Evolutionary conservation across 2,888 invertebrate species (phyloP).

Genomic region (Cheilosia vernalis): DNA sequence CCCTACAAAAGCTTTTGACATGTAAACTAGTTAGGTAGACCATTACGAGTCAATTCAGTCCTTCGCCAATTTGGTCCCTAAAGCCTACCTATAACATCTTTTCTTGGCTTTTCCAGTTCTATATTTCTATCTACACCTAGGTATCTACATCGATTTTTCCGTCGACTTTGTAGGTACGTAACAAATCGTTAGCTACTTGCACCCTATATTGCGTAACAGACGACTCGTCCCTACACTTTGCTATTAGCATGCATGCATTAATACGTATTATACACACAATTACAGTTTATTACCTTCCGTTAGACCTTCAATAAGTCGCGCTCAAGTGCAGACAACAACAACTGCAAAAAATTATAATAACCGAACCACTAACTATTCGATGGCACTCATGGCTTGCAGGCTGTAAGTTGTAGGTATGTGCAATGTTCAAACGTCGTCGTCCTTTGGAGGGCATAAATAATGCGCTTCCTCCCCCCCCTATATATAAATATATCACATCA

Average conservation of each 20-base stretch:
- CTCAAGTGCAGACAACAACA: slow-evolving; percentile 43
- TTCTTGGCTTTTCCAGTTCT: no score
- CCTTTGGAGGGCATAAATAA: slow-evolving; percentile 65
- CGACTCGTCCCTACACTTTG: not conserved
- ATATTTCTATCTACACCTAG: no score
- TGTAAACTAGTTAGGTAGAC: no score
- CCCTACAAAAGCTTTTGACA: no score
- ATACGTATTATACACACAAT: slow-evolving; percentile 51
- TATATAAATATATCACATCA: not conserved
- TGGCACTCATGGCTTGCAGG: slow-evolving; percentile 38
- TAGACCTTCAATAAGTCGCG: slow-evolving; percentile 42
- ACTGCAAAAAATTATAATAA: slow-evolving; percentile 45
- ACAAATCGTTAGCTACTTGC: no score
- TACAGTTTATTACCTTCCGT: slow-evolving; percentile 57
- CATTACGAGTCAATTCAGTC: no score
- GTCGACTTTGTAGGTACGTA: no score
- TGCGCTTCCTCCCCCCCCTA: slow-evolving; percentile 18
- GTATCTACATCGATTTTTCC: no score
- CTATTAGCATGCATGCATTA: slow-evolving; percentile 7
- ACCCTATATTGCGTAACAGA: not conserved
- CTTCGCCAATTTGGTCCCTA: no score
- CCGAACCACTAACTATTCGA: slow-evolving; percentile 72
- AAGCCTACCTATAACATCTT: no score
- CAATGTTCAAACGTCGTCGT: slow-evolving; percentile 44
- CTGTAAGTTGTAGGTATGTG: not conserved